Base-by-base conservation (phyloP, 2,113 vertebrate genomes). In the Poeciliopsis turrubarensis region DNA sequence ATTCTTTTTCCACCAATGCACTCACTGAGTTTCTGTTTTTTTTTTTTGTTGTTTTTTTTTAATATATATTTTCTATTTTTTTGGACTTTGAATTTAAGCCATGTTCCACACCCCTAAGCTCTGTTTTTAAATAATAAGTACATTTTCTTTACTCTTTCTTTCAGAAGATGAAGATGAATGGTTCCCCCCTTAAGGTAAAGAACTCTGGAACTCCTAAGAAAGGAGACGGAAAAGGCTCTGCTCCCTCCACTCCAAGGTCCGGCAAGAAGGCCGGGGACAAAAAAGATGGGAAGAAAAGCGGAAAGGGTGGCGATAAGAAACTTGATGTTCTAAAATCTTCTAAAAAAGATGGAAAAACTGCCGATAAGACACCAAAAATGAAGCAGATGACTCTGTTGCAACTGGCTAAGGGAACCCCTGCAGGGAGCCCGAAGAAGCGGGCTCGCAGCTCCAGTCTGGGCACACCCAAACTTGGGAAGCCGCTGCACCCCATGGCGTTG, bases 311-410 rank as follows among this genome's bases (percentile, higher is more conserved):
- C 11, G 96, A 96, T 68, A 92, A 97, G 61, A 97, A 89, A 41
- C 78, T 88, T 6, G 80, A 95, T 2, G 93, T 96, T 41, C 96
- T 97, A 85, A 98, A 97, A 79, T 84, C 94, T 0, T 95, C 95
- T 65, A 96, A 95, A 89, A 98, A 97, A 86, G 95, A 95, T 1
- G 83, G 95, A 27, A 97, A 97, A 89, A 89, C 67, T 25, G 89
- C 93, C 3, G 85, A 94, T 0, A 98, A 98, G 87, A 95, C 94
- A 72, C 88, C 92, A 2, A 98, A 96, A 89, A 96, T 98, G 96
- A 99, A 99, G 80, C 98, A 98, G 87, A 97, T 98, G 95, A 99
- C 97, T 0, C 89, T 99, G 47, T 88, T 99, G 77, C 97, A 98
- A 80, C 94, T 99, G 93, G 95, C 97, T 30, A 99, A 98, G 91